phyloP scores from a whole-genome alignment of 1,140 invertebrate species.

The Brachionus rubens region DNA sequence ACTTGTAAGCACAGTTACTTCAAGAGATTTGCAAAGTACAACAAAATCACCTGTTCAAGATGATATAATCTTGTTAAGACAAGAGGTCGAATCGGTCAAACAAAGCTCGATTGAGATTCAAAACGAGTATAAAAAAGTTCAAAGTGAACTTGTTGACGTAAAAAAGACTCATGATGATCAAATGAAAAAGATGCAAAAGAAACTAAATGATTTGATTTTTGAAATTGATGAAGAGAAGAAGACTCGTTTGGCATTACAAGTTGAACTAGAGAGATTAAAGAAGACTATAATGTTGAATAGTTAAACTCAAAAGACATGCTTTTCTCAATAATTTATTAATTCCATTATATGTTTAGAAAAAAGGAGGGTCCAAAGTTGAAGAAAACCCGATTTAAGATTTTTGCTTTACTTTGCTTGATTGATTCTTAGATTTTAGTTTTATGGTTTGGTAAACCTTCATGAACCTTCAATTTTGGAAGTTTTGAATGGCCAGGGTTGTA shows the following conservation, averaged over 20 bases:
- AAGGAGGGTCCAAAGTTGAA: too few relatives aligned
- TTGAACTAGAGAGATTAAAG: conserved; percentile 58
- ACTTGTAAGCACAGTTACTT: background rate
- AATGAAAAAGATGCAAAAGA: conserved; percentile 51
- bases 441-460: too few relatives aligned
- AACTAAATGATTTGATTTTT: conserved; percentile 53
- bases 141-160: background rate
- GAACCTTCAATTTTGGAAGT: too few relatives aligned
- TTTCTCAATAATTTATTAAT: too few relatives aligned
- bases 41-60: background rate
- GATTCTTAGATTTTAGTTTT: too few relatives aligned
- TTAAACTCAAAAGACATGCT: too few relatives aligned
- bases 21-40: background rate
- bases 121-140: background rate
- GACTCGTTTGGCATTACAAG: conserved; percentile 56
- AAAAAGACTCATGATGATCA: conserved; percentile 46
- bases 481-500: too few relatives aligned
- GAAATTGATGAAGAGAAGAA: conserved; percentile 61
- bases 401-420: too few relatives aligned
- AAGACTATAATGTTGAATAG: conserved; percentile 48
- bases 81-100: conserved; percentile 46
- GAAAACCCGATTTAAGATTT: too few relatives aligned
- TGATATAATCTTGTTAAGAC: background rate
- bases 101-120: background rate
- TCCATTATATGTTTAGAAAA: too few relatives aligned